Conservation (phyloP, 2,113 vertebrate species). For the Gavialis gangeticus region DNA sequence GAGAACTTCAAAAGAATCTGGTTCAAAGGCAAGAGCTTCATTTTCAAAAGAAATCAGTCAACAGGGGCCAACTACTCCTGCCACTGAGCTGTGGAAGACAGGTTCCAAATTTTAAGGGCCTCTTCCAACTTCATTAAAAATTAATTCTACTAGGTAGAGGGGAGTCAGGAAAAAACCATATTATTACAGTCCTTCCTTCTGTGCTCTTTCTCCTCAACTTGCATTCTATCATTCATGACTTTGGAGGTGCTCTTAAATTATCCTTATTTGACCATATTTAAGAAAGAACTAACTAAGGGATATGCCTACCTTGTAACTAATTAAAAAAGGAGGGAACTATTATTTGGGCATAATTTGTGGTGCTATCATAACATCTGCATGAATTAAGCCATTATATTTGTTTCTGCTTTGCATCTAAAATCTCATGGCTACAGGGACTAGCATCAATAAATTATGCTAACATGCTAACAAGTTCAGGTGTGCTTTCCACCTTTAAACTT, state of each 20-base stretch:
- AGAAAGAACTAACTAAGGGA: neutral
- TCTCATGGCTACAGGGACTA: neutral
- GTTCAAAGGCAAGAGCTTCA: neutral
- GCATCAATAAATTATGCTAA: neutral
- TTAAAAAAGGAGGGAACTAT: neutral
- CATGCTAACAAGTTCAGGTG: neutral
- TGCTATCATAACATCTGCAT: neutral
- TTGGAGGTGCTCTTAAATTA: accelerated
- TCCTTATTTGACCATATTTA: accelerated
- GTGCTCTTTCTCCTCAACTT: neutral
- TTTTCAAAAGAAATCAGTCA: neutral
- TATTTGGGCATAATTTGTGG: neutral
- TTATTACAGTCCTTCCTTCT: neutral
- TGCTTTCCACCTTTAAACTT: neutral
- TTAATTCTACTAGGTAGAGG: neutral
- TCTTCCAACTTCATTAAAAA: neutral
- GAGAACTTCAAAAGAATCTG: neutral
- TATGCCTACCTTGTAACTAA: neutral
- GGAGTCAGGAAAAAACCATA: neutral
- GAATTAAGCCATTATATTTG: neutral
- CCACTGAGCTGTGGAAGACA: neutral
- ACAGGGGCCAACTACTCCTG: neutral
- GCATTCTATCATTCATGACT: neutral
- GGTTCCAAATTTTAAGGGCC: neutral
- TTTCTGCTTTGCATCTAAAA: neutral